These are phyloP conservation scores for Pseudomugil gertrudae DNA, from an alignment of 2,797 vertebrate genomes.

Conservation along the genomic window DNA sequence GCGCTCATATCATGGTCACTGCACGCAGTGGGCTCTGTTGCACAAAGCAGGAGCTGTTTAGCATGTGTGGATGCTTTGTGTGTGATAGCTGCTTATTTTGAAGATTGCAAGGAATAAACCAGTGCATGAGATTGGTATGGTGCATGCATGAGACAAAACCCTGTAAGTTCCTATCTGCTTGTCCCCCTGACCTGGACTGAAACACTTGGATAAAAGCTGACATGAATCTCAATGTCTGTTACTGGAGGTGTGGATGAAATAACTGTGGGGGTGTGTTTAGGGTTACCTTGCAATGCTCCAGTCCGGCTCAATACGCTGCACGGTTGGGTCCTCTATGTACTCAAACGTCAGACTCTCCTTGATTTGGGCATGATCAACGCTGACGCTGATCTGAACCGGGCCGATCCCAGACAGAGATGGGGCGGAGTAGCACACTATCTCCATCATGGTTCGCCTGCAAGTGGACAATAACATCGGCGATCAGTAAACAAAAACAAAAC, in stretches of 20 bases:
- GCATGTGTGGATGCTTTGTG: no score
- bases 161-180: no score
- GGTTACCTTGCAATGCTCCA: constrained; percentile 97
- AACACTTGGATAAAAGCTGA: no score
- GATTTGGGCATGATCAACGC: constrained; percentile 92
- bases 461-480: neutral
- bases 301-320: constrained; percentile 93
- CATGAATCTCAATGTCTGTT: constrained; percentile 2
- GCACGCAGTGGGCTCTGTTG: no score
- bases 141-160: no score
- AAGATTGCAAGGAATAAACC: no score
- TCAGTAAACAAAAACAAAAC: neutral
- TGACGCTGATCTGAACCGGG: constrained; percentile 88
- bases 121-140: no score
- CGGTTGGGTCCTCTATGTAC: constrained; percentile 95
- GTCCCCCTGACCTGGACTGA: no score
- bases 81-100: no score
- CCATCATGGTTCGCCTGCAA: constrained; percentile 87
- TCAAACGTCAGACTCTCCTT: constrained; percentile 89
- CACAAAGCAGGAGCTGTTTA: no score
- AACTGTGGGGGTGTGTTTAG: neutral
- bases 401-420: constrained; percentile 89
- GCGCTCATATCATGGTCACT: no score
- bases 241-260: neutral
- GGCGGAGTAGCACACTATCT: constrained; percentile 93